phyloP scores from a whole-genome alignment of 2,113 vertebrate species.

The Psittacara wagleri region DNA sequence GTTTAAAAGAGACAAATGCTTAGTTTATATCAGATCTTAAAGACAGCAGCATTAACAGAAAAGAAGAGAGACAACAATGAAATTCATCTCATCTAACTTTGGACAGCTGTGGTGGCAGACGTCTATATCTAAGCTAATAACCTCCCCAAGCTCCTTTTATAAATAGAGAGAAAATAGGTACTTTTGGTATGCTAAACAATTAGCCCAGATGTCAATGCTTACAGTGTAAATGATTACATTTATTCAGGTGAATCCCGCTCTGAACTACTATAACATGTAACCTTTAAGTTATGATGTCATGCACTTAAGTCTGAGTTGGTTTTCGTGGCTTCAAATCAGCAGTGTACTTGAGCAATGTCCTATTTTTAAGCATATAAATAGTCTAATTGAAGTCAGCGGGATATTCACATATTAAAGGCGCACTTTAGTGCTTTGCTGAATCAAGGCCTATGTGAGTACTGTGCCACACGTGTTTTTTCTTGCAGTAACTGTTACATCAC shows the following conservation, averaged over 20 bases:
- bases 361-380: conserved; percentile 2
- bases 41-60: not conserved
- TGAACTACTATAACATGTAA: not conserved
- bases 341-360: not conserved
- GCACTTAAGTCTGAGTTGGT: not conserved
- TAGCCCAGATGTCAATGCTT: not conserved
- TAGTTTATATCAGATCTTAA: not conserved
- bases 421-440: not conserved
- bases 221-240: not conserved
- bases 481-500: conserved; percentile 16
- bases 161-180: not conserved
- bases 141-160: not conserved
- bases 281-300: not conserved
- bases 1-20: not conserved
- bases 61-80: not conserved
- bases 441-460: not conserved
- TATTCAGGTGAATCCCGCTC: not conserved
- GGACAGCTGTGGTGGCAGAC: not conserved
- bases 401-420: not conserved
- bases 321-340: conserved; percentile 6
- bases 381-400: not conserved
- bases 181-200: not conserved
- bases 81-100: not conserved
- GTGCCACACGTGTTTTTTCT: conserved; percentile 19
- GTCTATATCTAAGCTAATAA: not conserved